Evolutionary conservation across 2,113 vertebrate species (phyloP).

Genomic region (Murina feae): DNA sequence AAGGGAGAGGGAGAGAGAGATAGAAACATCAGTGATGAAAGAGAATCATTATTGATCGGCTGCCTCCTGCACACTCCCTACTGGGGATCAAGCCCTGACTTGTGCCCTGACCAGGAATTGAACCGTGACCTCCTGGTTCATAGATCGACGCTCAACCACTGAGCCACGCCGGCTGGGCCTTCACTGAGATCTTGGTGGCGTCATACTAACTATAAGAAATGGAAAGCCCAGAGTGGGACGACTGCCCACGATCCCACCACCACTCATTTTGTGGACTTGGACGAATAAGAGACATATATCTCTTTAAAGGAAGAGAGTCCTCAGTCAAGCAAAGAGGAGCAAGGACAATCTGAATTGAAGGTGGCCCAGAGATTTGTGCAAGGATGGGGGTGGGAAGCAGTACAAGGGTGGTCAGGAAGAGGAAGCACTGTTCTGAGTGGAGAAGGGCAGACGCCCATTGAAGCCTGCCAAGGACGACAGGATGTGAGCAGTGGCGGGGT

Average conservation of each 20-base stretch:
- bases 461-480: conserved; percentile 38
- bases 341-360: not conserved
- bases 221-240: not conserved
- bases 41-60: no score
- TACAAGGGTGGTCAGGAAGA: conserved; percentile 34
- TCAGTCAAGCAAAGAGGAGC: not conserved
- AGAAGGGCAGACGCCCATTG: not conserved
- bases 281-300: not conserved
- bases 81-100: no score
- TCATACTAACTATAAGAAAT: not conserved
- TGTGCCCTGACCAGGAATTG: no score
- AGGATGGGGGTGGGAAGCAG: not conserved
- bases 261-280: not conserved
- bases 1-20: no score
- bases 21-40: no score
- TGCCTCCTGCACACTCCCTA: no score
- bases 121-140: no score
- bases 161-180: no score
- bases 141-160: no score
- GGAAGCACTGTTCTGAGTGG: not conserved
- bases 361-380: not conserved
- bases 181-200: not conserved
- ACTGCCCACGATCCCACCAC: not conserved
- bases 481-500: conserved; percentile 22
- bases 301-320: not conserved